Conservation (phyloP, 1,140 invertebrate species). For the Delia radicum region DNA sequence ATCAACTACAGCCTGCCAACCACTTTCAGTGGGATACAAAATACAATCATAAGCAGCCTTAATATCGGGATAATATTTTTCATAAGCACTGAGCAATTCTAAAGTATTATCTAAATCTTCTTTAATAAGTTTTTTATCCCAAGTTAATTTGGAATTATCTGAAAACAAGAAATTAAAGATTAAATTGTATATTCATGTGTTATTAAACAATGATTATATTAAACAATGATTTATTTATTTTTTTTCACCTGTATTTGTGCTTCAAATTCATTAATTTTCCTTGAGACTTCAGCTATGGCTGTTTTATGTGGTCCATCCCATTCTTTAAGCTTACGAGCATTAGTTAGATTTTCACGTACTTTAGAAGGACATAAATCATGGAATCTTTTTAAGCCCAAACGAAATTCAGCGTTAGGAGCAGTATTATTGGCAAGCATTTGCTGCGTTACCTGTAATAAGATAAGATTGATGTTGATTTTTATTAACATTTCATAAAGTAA, state of each 20-base stretch:
- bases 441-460: slow-evolving; percentile 34
- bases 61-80: slow-evolving; percentile 86
- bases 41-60: slow-evolving; percentile 93
- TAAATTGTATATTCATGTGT: slow-evolving; percentile 3
- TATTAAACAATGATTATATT: neutral
- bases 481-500: too few relatives aligned
- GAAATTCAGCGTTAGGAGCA: slow-evolving; percentile 67
- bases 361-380: slow-evolving; percentile 85
- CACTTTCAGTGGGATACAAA: slow-evolving; percentile 79
- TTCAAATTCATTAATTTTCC: slow-evolving; percentile 74
- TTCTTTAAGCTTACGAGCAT: slow-evolving; percentile 77
- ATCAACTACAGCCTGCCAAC: slow-evolving; percentile 62
- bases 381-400: slow-evolving; percentile 82
- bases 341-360: slow-evolving; percentile 78
- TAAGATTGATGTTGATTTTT: too few relatives aligned
- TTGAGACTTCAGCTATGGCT: slow-evolving; percentile 72
- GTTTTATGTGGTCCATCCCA: slow-evolving; percentile 85
- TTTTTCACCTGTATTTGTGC: slow-evolving; percentile 57
- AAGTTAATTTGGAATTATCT: slow-evolving; percentile 42
- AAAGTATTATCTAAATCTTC: slow-evolving; percentile 87
- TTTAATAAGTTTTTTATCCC: slow-evolving; percentile 78
- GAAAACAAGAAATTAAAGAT: too few relatives aligned
- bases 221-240: neutral
- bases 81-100: slow-evolving; percentile 78
- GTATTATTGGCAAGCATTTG: slow-evolving; percentile 41